Base-by-base conservation (phyloP, 2,888 invertebrate genomes). In the Falcaria lacertinaria region DNA sequence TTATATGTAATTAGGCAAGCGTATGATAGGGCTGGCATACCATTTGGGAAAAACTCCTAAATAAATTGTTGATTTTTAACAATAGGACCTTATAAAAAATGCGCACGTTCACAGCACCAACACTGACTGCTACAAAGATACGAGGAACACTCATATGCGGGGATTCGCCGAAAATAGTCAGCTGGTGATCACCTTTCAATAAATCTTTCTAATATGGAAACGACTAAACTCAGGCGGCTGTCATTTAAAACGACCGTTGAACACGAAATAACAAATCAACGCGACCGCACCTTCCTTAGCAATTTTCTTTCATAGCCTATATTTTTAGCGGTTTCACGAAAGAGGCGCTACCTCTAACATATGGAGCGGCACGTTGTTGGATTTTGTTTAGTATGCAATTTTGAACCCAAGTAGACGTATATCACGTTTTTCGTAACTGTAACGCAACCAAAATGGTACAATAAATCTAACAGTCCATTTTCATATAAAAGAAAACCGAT, bases 401-500 rank as follows among this genome's bases (percentile, higher is more conserved):
- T 78, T 79, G 70, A 74, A 71, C 69, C 72, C 60, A 55, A 65
- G 59, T 67, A 69, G 70, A 74, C 73, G 75, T 83, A 83, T 81
- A 83, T 80, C 78, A 81, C 76, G 76, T 72, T 79, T 73, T 69
- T 70, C 73, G 74, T 73, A 72, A 76, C 74, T 71, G 67, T 69
- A 78, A 74, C 79, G 77, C 71, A 82, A 81, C 85, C 77, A 79
- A 82, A 86, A 82, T 73, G 79, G 74, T 71, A 69, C 71, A 78
- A 87, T 89, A 89, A 88, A 88, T 87, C 84, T 81, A 64, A 81
- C 81, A 87, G 86, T 84, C 86, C 71, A 84, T 88, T 87, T 87
- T 87, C 83, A 85, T 88, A 85, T 84, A 86, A 85, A 87, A 85
- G 86, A 87, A 88, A 89, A 86, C 80, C 87, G 88, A 88, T 89